Evolutionary conservation across 2,888 invertebrate genomes (phyloP).

Genomic region (Amblyjoppa proteus): DNA sequence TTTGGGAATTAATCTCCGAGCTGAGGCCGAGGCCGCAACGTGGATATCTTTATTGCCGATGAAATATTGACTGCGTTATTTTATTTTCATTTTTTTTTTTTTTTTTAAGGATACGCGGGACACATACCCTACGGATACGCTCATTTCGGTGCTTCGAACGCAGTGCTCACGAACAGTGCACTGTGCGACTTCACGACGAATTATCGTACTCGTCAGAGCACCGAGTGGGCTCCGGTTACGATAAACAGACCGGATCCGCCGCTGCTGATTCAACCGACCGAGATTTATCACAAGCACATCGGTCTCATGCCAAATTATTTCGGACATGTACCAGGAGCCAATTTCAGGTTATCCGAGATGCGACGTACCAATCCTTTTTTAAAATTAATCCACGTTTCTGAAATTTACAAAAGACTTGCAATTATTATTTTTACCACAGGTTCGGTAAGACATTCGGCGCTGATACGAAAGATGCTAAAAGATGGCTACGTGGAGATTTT

Average conservation of each 20-base stretch:
- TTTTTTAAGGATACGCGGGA: slow-evolving; percentile 87
- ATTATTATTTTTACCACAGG: slow-evolving; percentile 82
- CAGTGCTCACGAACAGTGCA: slow-evolving; percentile 89
- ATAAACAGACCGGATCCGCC: slow-evolving; percentile 87
- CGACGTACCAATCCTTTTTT: not conserved
- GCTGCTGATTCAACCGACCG: slow-evolving; percentile 85
- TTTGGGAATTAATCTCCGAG: not conserved
- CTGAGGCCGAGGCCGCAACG: no score
- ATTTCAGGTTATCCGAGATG: slow-evolving; percentile 87
- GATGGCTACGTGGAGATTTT: slow-evolving; percentile 90
- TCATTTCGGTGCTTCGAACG: slow-evolving; percentile 88
- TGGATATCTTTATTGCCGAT: not conserved
- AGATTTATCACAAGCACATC: slow-evolving; percentile 91
- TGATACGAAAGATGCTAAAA: slow-evolving; percentile 90
- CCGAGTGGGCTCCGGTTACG: slow-evolving; percentile 91
- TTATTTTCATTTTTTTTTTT: not conserved
- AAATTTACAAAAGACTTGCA: not conserved
- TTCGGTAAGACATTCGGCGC: slow-evolving; percentile 92
- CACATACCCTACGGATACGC: slow-evolving; percentile 89
- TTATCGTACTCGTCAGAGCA: slow-evolving; percentile 90
- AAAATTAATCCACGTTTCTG: not conserved
- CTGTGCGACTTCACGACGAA: slow-evolving; percentile 91
- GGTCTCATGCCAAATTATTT: slow-evolving; percentile 92
- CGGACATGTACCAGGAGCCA: slow-evolving; percentile 91
- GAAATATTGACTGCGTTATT: not conserved